Conservation (phyloP, 2,113 vertebrate genomes). For the Ammodytes dubius region DNA sequence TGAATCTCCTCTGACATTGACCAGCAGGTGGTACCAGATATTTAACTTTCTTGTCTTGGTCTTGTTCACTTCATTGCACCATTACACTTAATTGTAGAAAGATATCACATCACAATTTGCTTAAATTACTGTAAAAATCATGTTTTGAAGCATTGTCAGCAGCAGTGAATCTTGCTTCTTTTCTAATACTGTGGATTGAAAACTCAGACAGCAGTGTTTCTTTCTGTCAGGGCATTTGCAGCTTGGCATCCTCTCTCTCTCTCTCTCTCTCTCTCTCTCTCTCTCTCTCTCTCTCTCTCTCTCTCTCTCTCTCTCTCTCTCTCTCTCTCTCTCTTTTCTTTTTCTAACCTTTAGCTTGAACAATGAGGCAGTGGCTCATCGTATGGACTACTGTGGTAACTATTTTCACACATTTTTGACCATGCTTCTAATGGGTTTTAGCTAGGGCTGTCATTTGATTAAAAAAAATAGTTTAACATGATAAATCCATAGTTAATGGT, state of each 20-base stretch:
- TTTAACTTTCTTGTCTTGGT: constrained; percentile 67
- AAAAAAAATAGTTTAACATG: too few relatives aligned
- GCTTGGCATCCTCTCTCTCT: neutral
- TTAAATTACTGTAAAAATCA: neutral
- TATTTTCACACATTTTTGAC: too few relatives aligned
- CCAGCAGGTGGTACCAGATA: constrained; percentile 83
- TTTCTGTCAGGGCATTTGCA: neutral
- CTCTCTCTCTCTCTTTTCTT: too few relatives aligned
- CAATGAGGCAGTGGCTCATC: too few relatives aligned
- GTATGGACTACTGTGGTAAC: too few relatives aligned
- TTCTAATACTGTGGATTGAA: neutral
- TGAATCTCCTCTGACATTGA: constrained; percentile 55
- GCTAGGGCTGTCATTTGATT: too few relatives aligned
- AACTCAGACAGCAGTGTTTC: neutral
- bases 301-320: too few relatives aligned
- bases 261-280: too few relatives aligned
- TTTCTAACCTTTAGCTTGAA: too few relatives aligned
- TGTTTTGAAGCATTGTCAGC: neutral
- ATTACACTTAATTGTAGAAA: neutral
- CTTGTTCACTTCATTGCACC: neutral
- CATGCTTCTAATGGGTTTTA: too few relatives aligned
- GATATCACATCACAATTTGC: neutral
- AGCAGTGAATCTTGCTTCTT: neutral
- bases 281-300: too few relatives aligned
- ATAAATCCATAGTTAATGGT: too few relatives aligned